Base-by-base conservation (phyloP, 2,888 invertebrate species). In the Polyommatus iphigenia region DNA sequence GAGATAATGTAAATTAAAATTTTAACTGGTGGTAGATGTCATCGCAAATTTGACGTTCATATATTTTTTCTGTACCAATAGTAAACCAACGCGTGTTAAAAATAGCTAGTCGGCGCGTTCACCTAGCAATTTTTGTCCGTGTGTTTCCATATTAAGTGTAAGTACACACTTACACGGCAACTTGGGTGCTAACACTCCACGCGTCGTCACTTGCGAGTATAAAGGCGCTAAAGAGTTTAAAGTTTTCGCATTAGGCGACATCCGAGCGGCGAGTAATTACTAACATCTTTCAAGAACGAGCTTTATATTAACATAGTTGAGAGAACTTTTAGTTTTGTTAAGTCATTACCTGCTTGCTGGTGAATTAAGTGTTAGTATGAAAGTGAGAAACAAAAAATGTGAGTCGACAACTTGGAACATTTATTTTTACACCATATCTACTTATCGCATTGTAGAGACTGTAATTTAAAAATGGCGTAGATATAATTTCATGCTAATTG, bases 231-330 rank as follows among this genome's bases (percentile, higher is more conserved):
- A 77, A 77, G 82, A 84, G 82, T 88, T 83, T 87, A 87, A 91
- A 92, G 91, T 91, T 91, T 91, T 87, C 91, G 79, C 91, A 92
- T 92, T 91, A 91, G 82, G 80, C 77, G 79, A 76, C 81, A 78
- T 80, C 80, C 77, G 78, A 78, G 79, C 81, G 82, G 80, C 81
- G 81, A 83, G 83, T 83, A 83, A 83, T 84, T 84, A 83, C 81
- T 77, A 75, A 67, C 78, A 78, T 81, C 79, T 80, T 79, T 79
- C 78, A 75, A 77, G 76, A 78, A 73, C 73, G 79, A 77, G 79
- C 77, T 5, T 76, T 71, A 76, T 79, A 76, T 75, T 75, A 75
- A 75, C 77, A 77, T 72, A 71, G 54, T 57, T 77, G 72, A 15
- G 20, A 54, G 24, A 77, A 77, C 71, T 71, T 67, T 76, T 46